These are phyloP conservation scores for Papilio dardanus DNA, from an alignment of 1,140 invertebrate genomes.

Conservation along the genomic window DNA sequence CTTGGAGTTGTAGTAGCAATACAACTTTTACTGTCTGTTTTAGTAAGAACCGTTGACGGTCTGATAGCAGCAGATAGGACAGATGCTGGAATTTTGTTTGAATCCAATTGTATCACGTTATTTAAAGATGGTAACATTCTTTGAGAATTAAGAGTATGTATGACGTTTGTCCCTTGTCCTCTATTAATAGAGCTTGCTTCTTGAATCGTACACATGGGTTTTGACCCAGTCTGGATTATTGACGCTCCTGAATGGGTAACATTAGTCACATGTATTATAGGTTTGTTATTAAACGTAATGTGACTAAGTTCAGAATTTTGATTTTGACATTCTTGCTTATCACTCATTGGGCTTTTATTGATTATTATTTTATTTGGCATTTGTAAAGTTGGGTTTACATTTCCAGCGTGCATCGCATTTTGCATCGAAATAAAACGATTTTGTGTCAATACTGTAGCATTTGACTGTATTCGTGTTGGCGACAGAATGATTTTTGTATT, in stretches of 20 bases:
- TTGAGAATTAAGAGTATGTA: constrained; percentile 68
- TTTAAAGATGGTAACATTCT: constrained; percentile 62
- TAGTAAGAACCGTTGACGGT: constrained; percentile 63
- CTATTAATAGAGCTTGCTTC: constrained; percentile 59
- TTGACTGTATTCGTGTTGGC: constrained; percentile 66
- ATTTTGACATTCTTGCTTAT: constrained; percentile 63
- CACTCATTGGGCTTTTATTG: constrained; percentile 59
- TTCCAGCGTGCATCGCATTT: constrained; percentile 64
- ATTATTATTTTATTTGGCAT: constrained; percentile 71
- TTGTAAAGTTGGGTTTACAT: constrained; percentile 66
- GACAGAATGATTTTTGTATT: constrained; percentile 77
- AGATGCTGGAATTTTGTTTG: constrained; percentile 63
- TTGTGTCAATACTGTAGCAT: constrained; percentile 73
- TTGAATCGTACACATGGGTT: constrained; percentile 64
- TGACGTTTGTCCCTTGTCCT: constrained; percentile 68
- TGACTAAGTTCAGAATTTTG: constrained; percentile 63
- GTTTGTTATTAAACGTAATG: constrained; percentile 55
- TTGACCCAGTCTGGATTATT: constrained; percentile 66
- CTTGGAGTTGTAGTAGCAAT: constrained; percentile 60
- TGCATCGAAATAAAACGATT: constrained; percentile 77
- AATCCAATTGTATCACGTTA: constrained; percentile 67
- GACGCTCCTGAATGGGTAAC: constrained; percentile 61
- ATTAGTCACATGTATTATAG: constrained; percentile 69
- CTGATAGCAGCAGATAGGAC: constrained; percentile 66
- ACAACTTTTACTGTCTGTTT: constrained; percentile 57